Conservation (phyloP, 2,113 vertebrate species). For the Myocastor coypus region DNA sequence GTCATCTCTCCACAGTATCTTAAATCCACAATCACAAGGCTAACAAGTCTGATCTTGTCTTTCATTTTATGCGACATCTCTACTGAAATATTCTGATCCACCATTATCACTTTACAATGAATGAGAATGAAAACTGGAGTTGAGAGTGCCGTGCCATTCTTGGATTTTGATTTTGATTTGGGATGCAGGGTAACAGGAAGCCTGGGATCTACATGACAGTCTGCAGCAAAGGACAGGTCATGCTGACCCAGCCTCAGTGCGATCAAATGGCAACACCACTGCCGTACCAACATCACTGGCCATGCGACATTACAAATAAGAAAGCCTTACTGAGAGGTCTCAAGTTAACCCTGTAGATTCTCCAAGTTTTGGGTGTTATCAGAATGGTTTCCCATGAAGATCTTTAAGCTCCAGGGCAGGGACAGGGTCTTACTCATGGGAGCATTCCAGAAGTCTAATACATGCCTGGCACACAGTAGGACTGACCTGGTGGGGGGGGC, state of each 20-base stretch:
- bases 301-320: neutral
- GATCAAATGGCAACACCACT: neutral
- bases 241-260: neutral
- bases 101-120: constrained; percentile 23
- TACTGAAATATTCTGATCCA: constrained; percentile 7
- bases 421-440: neutral
- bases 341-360: neutral
- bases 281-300: neutral
- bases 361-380: neutral
- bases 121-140: neutral
- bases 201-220: neutral
- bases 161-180: neutral
- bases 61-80: neutral
- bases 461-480: neutral
- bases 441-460: neutral
- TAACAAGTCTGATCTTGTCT: neutral
- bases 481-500: neutral
- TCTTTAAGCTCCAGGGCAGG: neutral
- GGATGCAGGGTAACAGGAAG: neutral
- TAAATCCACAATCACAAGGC: neutral
- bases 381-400: neutral
- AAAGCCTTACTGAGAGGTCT: neutral
- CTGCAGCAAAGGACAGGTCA: neutral
- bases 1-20: neutral
- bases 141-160: neutral